Base-by-base conservation (phyloP, 2,888 invertebrate species). In the Synanthedon vespiformis region DNA sequence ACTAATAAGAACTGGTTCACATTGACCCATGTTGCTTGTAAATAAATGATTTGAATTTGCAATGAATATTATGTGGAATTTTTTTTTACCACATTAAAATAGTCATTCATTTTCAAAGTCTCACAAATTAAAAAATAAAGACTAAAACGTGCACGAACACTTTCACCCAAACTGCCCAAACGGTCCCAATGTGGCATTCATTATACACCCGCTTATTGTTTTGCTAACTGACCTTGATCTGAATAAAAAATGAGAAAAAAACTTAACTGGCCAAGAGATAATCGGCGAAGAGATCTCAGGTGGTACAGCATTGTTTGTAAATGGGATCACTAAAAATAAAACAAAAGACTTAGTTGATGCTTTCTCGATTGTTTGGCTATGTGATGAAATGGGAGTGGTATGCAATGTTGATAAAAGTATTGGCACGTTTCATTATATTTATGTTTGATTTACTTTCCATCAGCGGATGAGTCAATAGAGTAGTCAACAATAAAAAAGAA, bases 271-370 rank as follows among this genome's bases (percentile, higher is more conserved):
- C 57, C 51, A 56, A 56, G 52, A 55, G 57, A 77, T 76, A 76
- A 81, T 79, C 79, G 64, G 64, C 70, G 77, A 80, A 78, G 74
- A 69, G 75, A 81, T 83, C 78, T 73, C 62, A 34, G 34, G 34
- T 14, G 44, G 44, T 44, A 74, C 73, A 68, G 72, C 72, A 83
- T 82, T 83, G 82, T 84, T 83, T 82, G 81, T 74, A 79, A 81
- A 83, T 80, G 79, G 79, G 77, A 74, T 67, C 69, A 62, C 56
- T 56, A 63, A 65, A 71, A 78, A 74, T 67, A 75, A 74, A 74
- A 70, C 68, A 70, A 72, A 70, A 67, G 62, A 62, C 57, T 67
- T 65, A 65, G 68, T 73, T 68, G 67, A 70, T 67, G 64, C 65
- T 61, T 67, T 64, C 63, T 62, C 61, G 60, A 58, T 58, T 44